These are phyloP conservation scores for Eupeodes corollae DNA, from an alignment of 1,140 invertebrate species.

Conservation along the genomic window DNA sequence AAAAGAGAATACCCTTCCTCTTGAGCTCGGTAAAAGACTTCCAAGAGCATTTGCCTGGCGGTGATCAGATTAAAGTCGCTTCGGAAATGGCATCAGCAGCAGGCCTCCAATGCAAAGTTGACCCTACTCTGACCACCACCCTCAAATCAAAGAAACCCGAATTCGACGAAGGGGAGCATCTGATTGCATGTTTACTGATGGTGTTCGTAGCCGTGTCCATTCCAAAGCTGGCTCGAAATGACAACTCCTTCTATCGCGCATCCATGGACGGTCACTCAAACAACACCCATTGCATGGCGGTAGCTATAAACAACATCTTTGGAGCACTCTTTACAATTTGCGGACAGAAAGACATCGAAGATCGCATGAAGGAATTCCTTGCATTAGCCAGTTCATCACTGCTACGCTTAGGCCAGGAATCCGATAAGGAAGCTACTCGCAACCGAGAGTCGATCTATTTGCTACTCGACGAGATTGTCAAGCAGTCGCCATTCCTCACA, in stretches of 20 bases:
- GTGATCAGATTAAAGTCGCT: conserved; percentile 84
- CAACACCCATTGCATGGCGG: conserved; percentile 95
- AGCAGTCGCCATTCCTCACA: conserved; percentile 93
- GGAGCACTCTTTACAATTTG: conserved; percentile 93
- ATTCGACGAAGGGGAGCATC: conserved; percentile 78
- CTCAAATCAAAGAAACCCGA: conserved; percentile 79
- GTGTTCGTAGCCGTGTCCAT: conserved; percentile 98
- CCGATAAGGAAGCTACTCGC: conserved; percentile 84
- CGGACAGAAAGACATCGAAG: conserved; percentile 89
- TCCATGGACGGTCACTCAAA: conserved; percentile 91
- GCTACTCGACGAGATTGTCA: conserved; percentile 89
- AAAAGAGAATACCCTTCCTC: conserved; percentile 92
- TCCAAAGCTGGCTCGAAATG: conserved; percentile 86
- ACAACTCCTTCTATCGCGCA: conserved; percentile 79
- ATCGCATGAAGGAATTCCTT: conserved; percentile 96
- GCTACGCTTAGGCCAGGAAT: conserved; percentile 85
- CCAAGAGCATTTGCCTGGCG: conserved; percentile 80
- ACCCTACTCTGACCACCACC: conserved; percentile 84
- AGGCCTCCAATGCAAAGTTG: conserved; percentile 84
- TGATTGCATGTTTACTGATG: conserved; percentile 90
- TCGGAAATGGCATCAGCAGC: conserved; percentile 95
- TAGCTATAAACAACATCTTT: conserved; percentile 94
- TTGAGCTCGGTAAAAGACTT: conserved; percentile 91
- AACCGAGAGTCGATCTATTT: conserved; percentile 95
- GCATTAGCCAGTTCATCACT: conserved; percentile 93